phyloP scores from a whole-genome alignment of 1,140 invertebrate species.

The Chrysomallon squamiferum region DNA sequence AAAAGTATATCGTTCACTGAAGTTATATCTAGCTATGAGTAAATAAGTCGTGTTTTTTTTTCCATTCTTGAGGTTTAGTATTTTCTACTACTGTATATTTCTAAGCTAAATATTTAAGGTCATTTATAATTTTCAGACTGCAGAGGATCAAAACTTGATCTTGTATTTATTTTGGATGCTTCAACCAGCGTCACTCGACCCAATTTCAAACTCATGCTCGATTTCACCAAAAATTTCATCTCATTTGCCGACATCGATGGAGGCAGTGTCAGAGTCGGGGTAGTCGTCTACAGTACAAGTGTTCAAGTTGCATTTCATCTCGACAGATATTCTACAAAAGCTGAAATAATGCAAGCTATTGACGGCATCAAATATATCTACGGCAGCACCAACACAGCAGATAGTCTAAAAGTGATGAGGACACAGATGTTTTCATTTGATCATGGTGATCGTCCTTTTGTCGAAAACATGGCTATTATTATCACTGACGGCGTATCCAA shows the following conservation, averaged over 20 bases:
- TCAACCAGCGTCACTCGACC: constrained; percentile 39
- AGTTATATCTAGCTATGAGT: too few relatives aligned
- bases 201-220: constrained; percentile 37
- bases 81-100: too few relatives aligned
- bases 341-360: constrained; percentile 25
- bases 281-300: constrained; percentile 38
- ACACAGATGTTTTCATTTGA: constrained; percentile 14
- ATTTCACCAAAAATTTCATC: constrained; percentile 40
- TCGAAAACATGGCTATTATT: constrained; percentile 42
- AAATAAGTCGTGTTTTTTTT: too few relatives aligned
- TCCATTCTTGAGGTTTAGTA: too few relatives aligned
- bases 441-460: constrained; percentile 30
- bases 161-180: constrained; percentile 44
- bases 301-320: constrained; percentile 29
- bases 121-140: too few relatives aligned
- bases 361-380: constrained; percentile 34
- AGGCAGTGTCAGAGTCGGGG: constrained; percentile 31
- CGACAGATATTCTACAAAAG: constrained; percentile 27
- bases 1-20: too few relatives aligned
- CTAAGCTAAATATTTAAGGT: too few relatives aligned
- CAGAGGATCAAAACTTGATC: constrained; percentile 35
- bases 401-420: constrained; percentile 25
- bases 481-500: constrained; percentile 48
- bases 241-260: constrained; percentile 29
- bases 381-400: constrained; percentile 44